A percentile compares a stretch with the other conserved stretches of the same genome.
Evolutionary conservation across 1,140 invertebrate genomes (phyloP).

Genomic region (Hypothenemus hampei): DNA sequence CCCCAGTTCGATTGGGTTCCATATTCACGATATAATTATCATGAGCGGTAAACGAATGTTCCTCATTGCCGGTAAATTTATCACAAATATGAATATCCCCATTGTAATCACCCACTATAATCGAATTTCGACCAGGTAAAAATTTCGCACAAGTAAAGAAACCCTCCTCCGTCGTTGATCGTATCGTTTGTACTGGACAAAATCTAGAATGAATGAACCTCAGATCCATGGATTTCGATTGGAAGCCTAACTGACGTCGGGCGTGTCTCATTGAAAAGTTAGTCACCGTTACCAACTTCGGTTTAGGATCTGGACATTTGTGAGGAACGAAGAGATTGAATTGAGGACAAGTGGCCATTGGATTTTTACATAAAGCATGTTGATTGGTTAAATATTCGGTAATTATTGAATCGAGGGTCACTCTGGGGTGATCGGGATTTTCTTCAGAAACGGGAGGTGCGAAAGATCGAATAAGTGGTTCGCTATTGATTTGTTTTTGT

Average conservation of each 20-base stretch:
- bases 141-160: slow-evolving; percentile 80
- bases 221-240: slow-evolving; percentile 62
- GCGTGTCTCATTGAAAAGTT: slow-evolving; percentile 65
- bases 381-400: slow-evolving; percentile 95
- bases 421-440: slow-evolving; percentile 45
- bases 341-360: slow-evolving; percentile 85
- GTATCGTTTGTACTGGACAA: slow-evolving; percentile 77
- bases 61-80: slow-evolving; percentile 70
- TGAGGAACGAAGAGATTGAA: slow-evolving; percentile 89
- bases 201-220: slow-evolving; percentile 85
- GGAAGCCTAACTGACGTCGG: slow-evolving; percentile 53
- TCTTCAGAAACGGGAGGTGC: slow-evolving; percentile 37
- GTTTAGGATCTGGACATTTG: slow-evolving; percentile 85
- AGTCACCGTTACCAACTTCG: slow-evolving; percentile 61
- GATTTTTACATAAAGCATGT: slow-evolving; percentile 88
- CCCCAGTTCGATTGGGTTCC: slow-evolving; percentile 66
- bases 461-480: slow-evolving; percentile 33
- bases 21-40: slow-evolving; percentile 78
- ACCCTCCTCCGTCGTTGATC: slow-evolving; percentile 66
- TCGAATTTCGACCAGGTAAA: slow-evolving; percentile 71
- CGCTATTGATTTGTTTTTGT: slow-evolving; percentile 60
- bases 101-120: slow-evolving; percentile 79
- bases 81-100: slow-evolving; percentile 89
- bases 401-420: slow-evolving; percentile 87
- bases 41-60: slow-evolving; percentile 73